These are phyloP conservation scores for Neodiprion lecontei DNA, from an alignment of 1,140 invertebrate genomes.

Conservation along the genomic window DNA sequence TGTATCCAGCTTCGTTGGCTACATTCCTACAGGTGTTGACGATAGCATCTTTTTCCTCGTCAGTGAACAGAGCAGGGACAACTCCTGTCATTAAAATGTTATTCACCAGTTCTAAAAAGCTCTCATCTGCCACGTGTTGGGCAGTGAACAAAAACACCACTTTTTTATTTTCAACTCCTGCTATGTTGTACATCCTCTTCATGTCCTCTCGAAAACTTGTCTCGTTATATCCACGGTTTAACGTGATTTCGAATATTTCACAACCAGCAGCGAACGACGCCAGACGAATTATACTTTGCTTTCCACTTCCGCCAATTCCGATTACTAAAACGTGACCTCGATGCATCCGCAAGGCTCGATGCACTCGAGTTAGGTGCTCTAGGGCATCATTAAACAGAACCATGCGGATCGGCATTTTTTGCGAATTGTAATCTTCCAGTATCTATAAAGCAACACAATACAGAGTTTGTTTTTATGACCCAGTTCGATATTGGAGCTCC, in stretches of 20 bases:
- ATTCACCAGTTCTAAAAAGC: constrained; percentile 89
- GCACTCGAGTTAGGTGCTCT: constrained; percentile 85
- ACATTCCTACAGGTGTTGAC: constrained; percentile 70
- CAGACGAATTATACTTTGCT: constrained; percentile 75
- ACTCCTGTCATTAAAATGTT: constrained; percentile 88
- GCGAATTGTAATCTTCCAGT: constrained; percentile 84
- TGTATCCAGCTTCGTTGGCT: constrained; percentile 72
- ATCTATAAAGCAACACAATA: constrained; percentile 65
- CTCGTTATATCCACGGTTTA: constrained; percentile 84
- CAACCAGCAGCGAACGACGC: constrained; percentile 80
- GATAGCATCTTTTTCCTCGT: constrained; percentile 87
- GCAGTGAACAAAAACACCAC: constrained; percentile 86
- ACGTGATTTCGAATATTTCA: constrained; percentile 82
- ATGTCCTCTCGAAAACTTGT: constrained; percentile 84
- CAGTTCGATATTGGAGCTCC: background rate
- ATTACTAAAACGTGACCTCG: constrained; percentile 84
- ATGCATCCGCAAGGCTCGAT: constrained; percentile 82
- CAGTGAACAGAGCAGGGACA: constrained; percentile 82
- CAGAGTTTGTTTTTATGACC: background rate
- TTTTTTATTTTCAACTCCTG: constrained; percentile 79
- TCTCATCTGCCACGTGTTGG: constrained; percentile 78
- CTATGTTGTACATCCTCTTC: constrained; percentile 76
- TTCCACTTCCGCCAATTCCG: constrained; percentile 87
- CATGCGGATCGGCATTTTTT: constrained; percentile 68
- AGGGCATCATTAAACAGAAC: constrained; percentile 91